phyloP scores from a whole-genome alignment of 1,140 invertebrate species.

The Drosophila littoralis region DNA sequence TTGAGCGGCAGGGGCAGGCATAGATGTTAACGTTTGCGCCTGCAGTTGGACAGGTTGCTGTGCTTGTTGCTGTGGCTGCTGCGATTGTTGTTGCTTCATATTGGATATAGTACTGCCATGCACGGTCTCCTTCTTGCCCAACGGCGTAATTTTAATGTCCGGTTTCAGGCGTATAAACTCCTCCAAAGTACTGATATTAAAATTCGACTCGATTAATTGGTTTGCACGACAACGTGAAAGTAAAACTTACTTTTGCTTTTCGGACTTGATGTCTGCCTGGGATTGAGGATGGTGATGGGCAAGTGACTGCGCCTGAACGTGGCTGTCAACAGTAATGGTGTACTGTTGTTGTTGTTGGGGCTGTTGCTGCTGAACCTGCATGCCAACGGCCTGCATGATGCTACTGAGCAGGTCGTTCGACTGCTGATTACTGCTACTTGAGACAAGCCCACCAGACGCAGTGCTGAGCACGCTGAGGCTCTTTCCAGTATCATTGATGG shows the following conservation, averaged over 20 bases:
- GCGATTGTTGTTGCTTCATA: slow-evolving; percentile 28
- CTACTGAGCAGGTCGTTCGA: slow-evolving; percentile 71
- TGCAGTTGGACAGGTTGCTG: slow-evolving; percentile 44
- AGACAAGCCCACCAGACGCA: slow-evolving; percentile 43
- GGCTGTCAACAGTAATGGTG: slow-evolving; percentile 85
- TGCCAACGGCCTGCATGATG: slow-evolving; percentile 80
- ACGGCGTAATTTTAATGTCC: slow-evolving; percentile 85
- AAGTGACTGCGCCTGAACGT: slow-evolving; percentile 81
- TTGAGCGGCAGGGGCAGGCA: slow-evolving; percentile 25
- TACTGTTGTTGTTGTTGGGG: slow-evolving; percentile 78
- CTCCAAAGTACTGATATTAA: slow-evolving; percentile 71
- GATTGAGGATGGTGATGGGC: slow-evolving; percentile 65
- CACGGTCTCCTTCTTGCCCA: slow-evolving; percentile 57
- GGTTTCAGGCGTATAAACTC: slow-evolving; percentile 85
- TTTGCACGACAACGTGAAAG: neutral
- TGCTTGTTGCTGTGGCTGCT: slow-evolving; percentile 11
- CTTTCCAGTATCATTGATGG: slow-evolving; percentile 63
- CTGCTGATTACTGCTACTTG: slow-evolving; percentile 22
- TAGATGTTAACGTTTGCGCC: slow-evolving; percentile 33
- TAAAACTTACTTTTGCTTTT: slow-evolving; percentile 57
- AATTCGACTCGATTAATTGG: neutral
- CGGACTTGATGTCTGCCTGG: slow-evolving; percentile 56
- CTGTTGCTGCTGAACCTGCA: slow-evolving; percentile 62
- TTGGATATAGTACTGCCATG: neutral
- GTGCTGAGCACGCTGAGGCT: slow-evolving; percentile 62